A percentile compares a stretch with the other conserved stretches of the same genome.
These are phyloP conservation scores for Trichogramma pretiosum DNA, from an alignment of 1,140 invertebrate species.

Conservation along the genomic window DNA sequence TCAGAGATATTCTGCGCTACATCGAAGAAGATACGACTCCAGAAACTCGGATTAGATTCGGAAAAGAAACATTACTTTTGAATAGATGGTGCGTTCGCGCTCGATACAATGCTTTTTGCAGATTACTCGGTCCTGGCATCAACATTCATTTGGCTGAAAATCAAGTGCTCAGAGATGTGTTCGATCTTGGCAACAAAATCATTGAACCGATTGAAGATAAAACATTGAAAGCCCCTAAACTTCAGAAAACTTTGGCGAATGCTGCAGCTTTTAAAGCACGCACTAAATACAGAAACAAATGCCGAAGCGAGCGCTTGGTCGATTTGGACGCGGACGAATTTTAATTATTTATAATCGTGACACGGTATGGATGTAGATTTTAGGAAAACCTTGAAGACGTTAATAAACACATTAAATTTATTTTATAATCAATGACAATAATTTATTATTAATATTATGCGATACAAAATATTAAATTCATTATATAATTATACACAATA, in stretches of 20 bases:
- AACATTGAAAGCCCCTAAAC: constrained; percentile 55
- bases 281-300: constrained; percentile 74
- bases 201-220: constrained; percentile 44
- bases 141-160: constrained; percentile 79
- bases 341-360: constrained; percentile 3
- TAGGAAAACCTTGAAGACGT: constrained; percentile 11
- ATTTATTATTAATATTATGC: constrained; percentile 2
- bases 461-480: no score
- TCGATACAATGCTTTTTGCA: constrained; percentile 78
- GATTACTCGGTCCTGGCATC: constrained; percentile 72
- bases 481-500: no score
- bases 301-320: constrained; percentile 77
- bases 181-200: constrained; percentile 67
- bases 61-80: constrained; percentile 62
- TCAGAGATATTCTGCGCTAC: constrained; percentile 70
- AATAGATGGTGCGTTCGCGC: constrained; percentile 72
- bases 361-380: constrained; percentile 3
- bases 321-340: constrained; percentile 39
- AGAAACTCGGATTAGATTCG: constrained; percentile 68
- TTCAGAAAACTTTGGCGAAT: constrained; percentile 72
- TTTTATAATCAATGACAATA: no score
- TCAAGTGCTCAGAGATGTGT: constrained; percentile 71
- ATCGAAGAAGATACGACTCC: constrained; percentile 65
- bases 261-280: constrained; percentile 82
- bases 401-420: constrained; percentile 4